Conservation (phyloP, 2,113 vertebrate species). For the Pogona vitticeps region DNA sequence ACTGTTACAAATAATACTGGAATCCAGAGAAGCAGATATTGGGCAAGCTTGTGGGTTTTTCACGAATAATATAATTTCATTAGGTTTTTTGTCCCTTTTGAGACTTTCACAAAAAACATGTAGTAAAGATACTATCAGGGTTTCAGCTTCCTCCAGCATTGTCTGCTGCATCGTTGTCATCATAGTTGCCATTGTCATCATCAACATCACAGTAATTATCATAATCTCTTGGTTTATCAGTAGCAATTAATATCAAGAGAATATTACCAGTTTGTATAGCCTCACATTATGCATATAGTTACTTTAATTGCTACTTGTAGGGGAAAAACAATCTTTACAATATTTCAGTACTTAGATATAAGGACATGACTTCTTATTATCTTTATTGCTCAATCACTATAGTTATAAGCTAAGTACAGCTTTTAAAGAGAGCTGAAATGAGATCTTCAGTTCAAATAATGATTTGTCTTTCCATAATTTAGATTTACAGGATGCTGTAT, state of each 20-base stretch:
- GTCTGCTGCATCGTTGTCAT: no score
- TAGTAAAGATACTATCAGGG: neutral
- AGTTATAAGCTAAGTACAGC: neutral
- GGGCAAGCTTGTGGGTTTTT: neutral
- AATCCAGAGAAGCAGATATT: neutral
- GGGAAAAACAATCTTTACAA: neutral
- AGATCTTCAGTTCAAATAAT: neutral
- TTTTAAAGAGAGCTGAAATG: slow-evolving; percentile 25
- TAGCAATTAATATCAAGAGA: slow-evolving; percentile 1
- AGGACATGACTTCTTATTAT: neutral
- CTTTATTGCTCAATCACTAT: neutral
- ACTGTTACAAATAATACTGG: neutral
- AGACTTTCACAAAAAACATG: neutral
- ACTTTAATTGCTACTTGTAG: neutral
- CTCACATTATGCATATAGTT: neutral
- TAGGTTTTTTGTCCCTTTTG: neutral
- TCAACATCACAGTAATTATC: neutral
- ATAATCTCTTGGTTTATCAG: slow-evolving; percentile 12
- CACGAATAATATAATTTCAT: neutral
- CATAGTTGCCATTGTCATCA: neutral
- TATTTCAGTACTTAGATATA: neutral
- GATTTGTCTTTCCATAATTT: slow-evolving; percentile 23
- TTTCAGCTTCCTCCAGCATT: neutral
- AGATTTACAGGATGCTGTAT: neutral
- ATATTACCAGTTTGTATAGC: neutral